phyloP scores from a whole-genome alignment of 30 jellyfish, hydroid and myxozoan genomes.

The Sanderia malayensis region DNA sequence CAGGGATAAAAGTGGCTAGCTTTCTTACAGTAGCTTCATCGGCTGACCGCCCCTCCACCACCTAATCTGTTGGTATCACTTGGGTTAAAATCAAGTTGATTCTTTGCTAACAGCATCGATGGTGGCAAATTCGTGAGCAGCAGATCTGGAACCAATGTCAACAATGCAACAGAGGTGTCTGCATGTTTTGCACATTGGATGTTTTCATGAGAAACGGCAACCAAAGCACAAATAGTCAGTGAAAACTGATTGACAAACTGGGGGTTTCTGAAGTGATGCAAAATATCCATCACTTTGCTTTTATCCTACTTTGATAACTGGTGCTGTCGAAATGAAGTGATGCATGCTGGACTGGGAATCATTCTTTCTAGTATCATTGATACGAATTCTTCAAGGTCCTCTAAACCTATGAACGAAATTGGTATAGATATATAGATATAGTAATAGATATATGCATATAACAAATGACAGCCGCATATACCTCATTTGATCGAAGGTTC shows the following conservation, averaged over 20 bases:
- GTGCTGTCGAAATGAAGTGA: neutral
- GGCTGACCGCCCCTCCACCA: conserved; percentile 94
- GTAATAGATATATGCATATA: no score
- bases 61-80: conserved; percentile 69
- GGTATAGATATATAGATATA: neutral
- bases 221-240: conserved; percentile 72
- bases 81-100: conserved; percentile 60
- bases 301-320: conserved; percentile 21
- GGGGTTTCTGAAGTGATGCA: conserved; percentile 31
- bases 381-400: conserved; percentile 87
- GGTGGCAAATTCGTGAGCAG: conserved; percentile 76
- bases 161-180: conserved; percentile 51
- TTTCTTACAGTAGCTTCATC: no score
- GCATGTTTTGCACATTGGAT: conserved; percentile 60
- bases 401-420: conserved; percentile 54
- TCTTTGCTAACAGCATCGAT: conserved; percentile 24
- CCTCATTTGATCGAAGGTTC: no score
- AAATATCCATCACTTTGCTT: neutral
- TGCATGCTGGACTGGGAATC: conserved; percentile 85
- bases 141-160: conserved; percentile 75
- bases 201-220: conserved; percentile 57
- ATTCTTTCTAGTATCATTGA: conserved; percentile 35
- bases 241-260: conserved; percentile 57
- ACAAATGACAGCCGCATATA: no score
- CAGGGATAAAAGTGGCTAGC: conserved; percentile 18